A percentile compares a stretch with the other conserved stretches of the same genome.
These are phyloP conservation scores for Distichodus sexfasciatus DNA, from an alignment of 2,797 vertebrate genomes.

Conservation along the genomic window DNA sequence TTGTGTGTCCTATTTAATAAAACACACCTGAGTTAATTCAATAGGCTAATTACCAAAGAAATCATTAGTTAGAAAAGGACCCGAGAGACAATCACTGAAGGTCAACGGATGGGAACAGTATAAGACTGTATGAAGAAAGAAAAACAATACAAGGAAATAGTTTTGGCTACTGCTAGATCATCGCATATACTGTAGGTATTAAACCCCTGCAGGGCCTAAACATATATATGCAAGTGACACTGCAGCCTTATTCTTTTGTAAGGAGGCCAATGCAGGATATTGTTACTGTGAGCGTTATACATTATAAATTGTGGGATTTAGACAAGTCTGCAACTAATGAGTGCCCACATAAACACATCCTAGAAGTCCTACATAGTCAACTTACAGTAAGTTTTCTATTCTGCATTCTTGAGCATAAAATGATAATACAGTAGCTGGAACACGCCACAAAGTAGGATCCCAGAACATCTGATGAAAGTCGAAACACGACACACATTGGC, in stretches of 20 bases:
- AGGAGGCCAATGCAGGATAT: conserved; percentile 13
- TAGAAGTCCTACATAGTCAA: conserved; percentile 17
- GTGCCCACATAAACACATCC: conserved; percentile 18
- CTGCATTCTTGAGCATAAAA: not conserved
- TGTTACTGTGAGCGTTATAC: conserved; percentile 13
- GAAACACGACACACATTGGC: too few species aligned
- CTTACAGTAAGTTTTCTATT: conserved; percentile 32
- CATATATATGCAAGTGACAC: too few species aligned
- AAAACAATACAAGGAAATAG: not conserved
- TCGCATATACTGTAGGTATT: too few species aligned
- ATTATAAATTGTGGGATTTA: conserved; percentile 21
- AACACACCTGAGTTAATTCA: too few species aligned
- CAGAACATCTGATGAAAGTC: too few species aligned
- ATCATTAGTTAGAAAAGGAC: too few species aligned
- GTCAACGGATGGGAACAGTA: conserved; percentile 15
- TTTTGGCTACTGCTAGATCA: too few species aligned
- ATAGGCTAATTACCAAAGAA: conserved; percentile 16
- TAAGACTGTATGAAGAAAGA: conserved; percentile 4
- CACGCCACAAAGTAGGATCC: not conserved
- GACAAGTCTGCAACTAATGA: conserved; percentile 44
- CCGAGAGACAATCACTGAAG: not conserved
- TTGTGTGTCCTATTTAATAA: too few species aligned
- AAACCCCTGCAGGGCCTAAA: too few species aligned
- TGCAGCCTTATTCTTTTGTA: too few species aligned
- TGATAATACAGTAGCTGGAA: not conserved